A percentile compares a stretch with the other conserved stretches of the same genome.
These are phyloP conservation scores for Sogatella furcifera DNA, from an alignment of 1,140 invertebrate genomes.

Conservation along the genomic window DNA sequence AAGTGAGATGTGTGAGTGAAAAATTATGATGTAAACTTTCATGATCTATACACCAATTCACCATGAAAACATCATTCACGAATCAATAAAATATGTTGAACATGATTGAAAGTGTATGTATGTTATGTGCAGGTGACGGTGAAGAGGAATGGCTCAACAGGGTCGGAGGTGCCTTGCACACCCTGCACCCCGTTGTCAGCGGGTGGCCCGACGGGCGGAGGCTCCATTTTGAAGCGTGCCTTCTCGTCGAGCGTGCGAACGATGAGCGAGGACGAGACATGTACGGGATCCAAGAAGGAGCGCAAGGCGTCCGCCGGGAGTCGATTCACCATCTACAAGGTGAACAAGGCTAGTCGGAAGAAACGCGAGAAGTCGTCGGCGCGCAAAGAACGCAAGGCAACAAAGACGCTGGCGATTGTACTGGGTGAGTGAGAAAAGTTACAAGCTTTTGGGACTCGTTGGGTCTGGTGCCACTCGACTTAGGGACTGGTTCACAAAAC, in stretches of 20 bases:
- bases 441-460: no score
- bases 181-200: slow-evolving; percentile 10
- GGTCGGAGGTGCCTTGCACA: slow-evolving; percentile 15
- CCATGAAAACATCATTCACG: no score
- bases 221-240: slow-evolving; percentile 28
- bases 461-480: no score
- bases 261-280: slow-evolving; percentile 23
- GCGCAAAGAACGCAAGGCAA: slow-evolving; percentile 96
- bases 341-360: slow-evolving; percentile 88
- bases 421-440: no score
- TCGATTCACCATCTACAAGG: slow-evolving; percentile 82
- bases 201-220: slow-evolving; percentile 12
- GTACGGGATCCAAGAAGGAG: slow-evolving; percentile 47
- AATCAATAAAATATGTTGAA: no score
- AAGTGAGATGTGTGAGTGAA: no score
- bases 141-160: slow-evolving; percentile 19
- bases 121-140: neutral
- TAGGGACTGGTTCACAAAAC: no score
- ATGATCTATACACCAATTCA: no score
- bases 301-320: slow-evolving; percentile 43
- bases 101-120: no score
- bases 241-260: slow-evolving; percentile 33
- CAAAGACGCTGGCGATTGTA: slow-evolving; percentile 97
- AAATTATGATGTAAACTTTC: no score
- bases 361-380: slow-evolving; percentile 90